A percentile compares a stretch with the other conserved stretches of the same genome.
Conservation (phyloP, 2,113 vertebrate genomes). For the Otis tarda region DNA sequence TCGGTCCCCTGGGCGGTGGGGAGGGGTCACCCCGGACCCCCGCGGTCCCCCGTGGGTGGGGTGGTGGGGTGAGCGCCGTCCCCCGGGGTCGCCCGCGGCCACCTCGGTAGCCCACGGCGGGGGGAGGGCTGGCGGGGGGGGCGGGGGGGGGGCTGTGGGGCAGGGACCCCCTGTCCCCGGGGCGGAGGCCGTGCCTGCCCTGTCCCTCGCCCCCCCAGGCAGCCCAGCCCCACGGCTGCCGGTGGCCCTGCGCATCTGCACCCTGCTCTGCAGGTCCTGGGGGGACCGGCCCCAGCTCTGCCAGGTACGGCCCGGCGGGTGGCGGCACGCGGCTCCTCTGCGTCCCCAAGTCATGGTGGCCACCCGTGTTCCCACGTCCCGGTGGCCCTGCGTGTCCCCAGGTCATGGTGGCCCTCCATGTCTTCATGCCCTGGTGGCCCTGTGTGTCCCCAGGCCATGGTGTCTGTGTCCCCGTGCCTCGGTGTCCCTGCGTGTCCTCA, state of each 20-base stretch:
- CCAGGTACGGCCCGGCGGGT: background rate
- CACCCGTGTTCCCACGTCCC: too few species aligned
- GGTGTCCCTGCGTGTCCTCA: too few species aligned
- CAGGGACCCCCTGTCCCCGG: background rate
- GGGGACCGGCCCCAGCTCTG: constrained; percentile 51
- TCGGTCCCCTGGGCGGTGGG: background rate
- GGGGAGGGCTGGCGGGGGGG: too few species aligned
- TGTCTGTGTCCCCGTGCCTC: too few species aligned
- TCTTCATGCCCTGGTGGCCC: too few species aligned
- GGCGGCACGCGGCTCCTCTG: too few species aligned
- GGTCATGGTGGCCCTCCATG: too few species aligned
- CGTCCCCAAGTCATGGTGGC: too few species aligned
- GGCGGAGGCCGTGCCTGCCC: constrained; percentile 37
- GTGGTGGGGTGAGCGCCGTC: background rate
- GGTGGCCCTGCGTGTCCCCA: too few species aligned
- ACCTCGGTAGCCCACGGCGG: too few species aligned
- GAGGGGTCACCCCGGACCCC: background rate
- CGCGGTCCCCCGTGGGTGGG: background rate
- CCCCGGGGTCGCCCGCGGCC: fast-evolving
- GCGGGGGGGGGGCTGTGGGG: background rate
- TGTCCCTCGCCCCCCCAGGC: constrained; percentile 58
- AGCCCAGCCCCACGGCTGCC: constrained; percentile 57
- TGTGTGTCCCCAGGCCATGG: too few species aligned
- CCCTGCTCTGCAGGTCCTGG: constrained; percentile 58
- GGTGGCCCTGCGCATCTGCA: constrained; percentile 54